Conservation (phyloP, 2,797 vertebrate genomes). For the Bufotes viridis region DNA sequence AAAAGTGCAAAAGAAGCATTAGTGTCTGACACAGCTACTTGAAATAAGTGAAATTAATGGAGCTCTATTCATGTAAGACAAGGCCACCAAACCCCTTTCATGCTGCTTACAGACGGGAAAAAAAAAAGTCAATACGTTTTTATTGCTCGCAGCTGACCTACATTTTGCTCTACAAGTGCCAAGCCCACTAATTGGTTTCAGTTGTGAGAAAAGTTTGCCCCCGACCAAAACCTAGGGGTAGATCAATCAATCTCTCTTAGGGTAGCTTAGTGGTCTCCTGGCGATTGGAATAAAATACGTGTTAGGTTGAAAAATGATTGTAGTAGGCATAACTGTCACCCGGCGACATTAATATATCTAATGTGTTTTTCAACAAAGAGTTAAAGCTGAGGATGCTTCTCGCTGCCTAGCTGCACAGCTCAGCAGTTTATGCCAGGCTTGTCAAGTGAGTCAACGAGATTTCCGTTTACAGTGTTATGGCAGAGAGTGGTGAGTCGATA, state of each 20-base stretch:
- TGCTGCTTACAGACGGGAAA: conserved; percentile 87
- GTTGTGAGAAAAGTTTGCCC: conserved; percentile 84
- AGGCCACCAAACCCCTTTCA: conserved; percentile 88
- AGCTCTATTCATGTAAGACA: conserved; percentile 89
- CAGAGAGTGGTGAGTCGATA: conserved; percentile 31
- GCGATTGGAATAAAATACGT: conserved; percentile 72
- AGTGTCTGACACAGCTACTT: conserved; percentile 87
- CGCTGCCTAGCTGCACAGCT: conserved; percentile 42
- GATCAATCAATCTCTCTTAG: conserved; percentile 82
- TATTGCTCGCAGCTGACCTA: conserved; percentile 91
- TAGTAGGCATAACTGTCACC: conserved; percentile 72
- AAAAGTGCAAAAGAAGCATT: conserved; percentile 87
- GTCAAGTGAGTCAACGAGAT: conserved; percentile 48
- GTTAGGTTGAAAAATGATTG: conserved; percentile 69
- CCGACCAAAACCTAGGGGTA: conserved; percentile 83
- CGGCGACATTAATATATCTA: conserved; percentile 71
- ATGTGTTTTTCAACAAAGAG: conserved; percentile 61
- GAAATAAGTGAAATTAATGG: conserved; percentile 95
- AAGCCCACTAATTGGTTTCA: conserved; percentile 89
- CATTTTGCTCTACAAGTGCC: conserved; percentile 89
- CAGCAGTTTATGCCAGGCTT: conserved; percentile 50
- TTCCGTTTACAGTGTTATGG: conserved; percentile 54
- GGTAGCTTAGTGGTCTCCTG: conserved; percentile 76
- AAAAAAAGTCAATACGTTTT: conserved; percentile 92
- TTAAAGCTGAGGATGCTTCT: conserved; percentile 57